Base-by-base conservation (phyloP, 2,113 vertebrate species). In the Illadopsis cleaveri region DNA sequence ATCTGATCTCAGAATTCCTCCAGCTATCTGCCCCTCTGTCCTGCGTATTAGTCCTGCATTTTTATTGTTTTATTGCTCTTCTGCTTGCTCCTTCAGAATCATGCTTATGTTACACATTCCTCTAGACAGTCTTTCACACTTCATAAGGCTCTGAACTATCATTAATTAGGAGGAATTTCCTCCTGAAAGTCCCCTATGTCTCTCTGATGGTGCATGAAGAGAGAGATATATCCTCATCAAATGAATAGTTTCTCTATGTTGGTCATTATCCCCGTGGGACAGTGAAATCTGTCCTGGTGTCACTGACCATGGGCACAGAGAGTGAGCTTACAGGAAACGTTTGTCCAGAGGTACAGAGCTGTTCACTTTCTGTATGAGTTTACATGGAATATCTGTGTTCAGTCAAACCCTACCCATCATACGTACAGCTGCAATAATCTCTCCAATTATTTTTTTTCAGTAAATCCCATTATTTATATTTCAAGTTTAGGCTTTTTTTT, bases 91-190 rank as follows among this genome's bases (percentile, higher is more conserved):
- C 78, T 91, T 96, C 89, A 82, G 79, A 94, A 91, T 93, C 72
- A 73, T 50, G 68, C 82, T 95, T 94, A 78, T 6, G 12, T 58
- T 70, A 89, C 68, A 94, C 58, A 69, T 95, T 95, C 81, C 68
- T 95, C 90, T 71, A 92, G 86, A 94, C 58, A 42, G 84, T 42
- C 90, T 96, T 97, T 96, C 75, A 97, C 82, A 96, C 82, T 93
- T 97, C 81, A 78, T 89, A 80, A 97, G 85, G 60, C 80, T 95
- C 54, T 78, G 71, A 90, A 91, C 92, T 78, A 81, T 87, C 95
- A 95, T 95, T 95, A 94, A 94, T 96, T 95, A 96, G 91, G 89
- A 97, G 82, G 91, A 68, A 80, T 94, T 92, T 94, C 65, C 61
- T 97, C 50, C 84, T 85, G 66, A 90, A 97, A 97, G 66, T 89